Base-by-base conservation (phyloP, 2,113 vertebrate genomes). In the Cinclus mexicanus region DNA sequence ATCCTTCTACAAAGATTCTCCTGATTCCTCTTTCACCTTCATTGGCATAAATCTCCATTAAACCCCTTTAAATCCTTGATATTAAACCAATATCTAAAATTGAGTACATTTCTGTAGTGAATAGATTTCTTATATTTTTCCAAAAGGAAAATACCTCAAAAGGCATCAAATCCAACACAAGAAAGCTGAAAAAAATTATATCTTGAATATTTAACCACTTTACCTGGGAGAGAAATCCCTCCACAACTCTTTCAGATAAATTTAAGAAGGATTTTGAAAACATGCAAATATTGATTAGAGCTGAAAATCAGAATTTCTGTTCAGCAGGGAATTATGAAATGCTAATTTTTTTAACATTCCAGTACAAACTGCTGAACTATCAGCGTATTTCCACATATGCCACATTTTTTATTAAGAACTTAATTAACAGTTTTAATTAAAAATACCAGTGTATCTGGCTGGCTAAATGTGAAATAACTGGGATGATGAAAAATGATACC, bases 401-500 rank as follows among this genome's bases (percentile, higher is more conserved):
- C 64, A 63, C 35, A 35, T 67, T 72, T 94, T 59, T 89, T 61
- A 71, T 91, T 61, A 77, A 64, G 31, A 83, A 78, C 47, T 87
- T 84, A 78, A 82, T 89, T 84, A 95, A 70, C 55, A 63, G 39
- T 75, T 94, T 52, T 87, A 89, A 91, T 96, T 65, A 69, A 79
- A 74, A 85, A 88, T 67, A 78, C 42, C 28, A 65, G 14, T 71
- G 4, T 37, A 37, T 95, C 86, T 89, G 72, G 35, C 21, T 52
- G 78, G 37, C 42, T 67, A 83, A 65, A 94, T 44, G 42, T 31
- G 71, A 85, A 90, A 68, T 49, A 63, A 26, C 46, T 46, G 37
- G 29, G 74, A 79, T 17, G 28, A 77, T 74, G 42, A 70, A 93
- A 88, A 91, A 56, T 29, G 6, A 76, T 39, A 79, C 19, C 41